Percentiles rank a stretch among this genome's conserved stretches.
These are phyloP conservation scores for Mus pahari DNA, from an alignment of 2,113 vertebrate species.

Conservation along the genomic window DNA sequence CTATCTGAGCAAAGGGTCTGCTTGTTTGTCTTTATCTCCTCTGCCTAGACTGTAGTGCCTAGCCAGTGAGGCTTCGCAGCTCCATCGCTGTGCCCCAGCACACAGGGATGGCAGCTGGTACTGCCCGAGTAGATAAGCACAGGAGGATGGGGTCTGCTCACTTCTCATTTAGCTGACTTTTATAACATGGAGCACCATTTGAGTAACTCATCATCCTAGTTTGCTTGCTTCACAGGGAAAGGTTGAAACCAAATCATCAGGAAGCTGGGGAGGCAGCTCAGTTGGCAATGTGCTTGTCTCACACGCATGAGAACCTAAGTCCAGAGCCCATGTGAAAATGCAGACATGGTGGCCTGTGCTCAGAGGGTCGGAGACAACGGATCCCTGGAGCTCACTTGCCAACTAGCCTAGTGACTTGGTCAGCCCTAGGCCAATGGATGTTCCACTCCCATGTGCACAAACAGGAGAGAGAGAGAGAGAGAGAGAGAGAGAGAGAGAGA, in stretches of 20 bases:
- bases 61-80: not conserved
- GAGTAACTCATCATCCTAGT: constrained; percentile 46
- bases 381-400: not conserved
- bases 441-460: not conserved
- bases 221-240: constrained; percentile 19
- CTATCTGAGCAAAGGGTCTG: not conserved
- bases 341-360: not conserved
- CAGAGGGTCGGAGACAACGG: not conserved
- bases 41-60: constrained; percentile 1
- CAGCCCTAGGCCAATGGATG: not conserved
- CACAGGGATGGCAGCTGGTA: not conserved
- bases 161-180: constrained; percentile 45
- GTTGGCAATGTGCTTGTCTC: not conserved
- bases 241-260: not conserved
- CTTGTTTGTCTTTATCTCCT: not conserved
- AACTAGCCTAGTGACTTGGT: not conserved
- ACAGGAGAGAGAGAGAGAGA: not conserved
- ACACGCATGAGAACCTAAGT: not conserved
- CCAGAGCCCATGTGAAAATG: not conserved
- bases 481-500: not conserved
- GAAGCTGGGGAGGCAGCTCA: not conserved
- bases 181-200: constrained; percentile 53
- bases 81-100: not conserved
- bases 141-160: constrained; percentile 35
- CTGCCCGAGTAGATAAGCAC: constrained; percentile 6